Evolutionary conservation across 2,888 invertebrate species (phyloP), one percentile per base, ranked within the genome.

Genomic region (Cordilura impudica): DNA sequence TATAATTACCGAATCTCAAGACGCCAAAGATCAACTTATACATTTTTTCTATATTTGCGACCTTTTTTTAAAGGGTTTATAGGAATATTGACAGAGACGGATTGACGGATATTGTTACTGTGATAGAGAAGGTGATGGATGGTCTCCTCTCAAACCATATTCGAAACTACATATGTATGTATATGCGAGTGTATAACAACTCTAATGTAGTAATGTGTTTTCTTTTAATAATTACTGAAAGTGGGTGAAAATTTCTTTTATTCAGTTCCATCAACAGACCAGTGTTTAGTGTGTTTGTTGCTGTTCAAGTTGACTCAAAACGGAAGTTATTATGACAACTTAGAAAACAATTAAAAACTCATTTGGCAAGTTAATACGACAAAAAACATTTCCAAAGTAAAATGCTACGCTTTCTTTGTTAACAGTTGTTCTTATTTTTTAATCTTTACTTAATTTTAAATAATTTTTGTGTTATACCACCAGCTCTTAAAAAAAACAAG

Each of bases 261-360:
- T 18, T 66, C 49, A 35, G 63, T 43, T n/a, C 35, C 43, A 60
- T 71, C 14, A 51, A 47, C 60, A 43, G 8, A n/a, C 4, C 14
- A 49, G 23, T 49, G 66, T 65, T 26, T 7, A 53, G 26, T 53
- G 8, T 18, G 39, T 12, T 45, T 45, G 26, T 53, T 47, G 10
- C 2, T 45, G 14, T 53, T 26, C 26, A 61, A 45, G 56, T 51
- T 31, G 23, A 63, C 21, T 53, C 10, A 16, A 54, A 61, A 35
- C 75, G 72, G 70, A 81, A 81, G 72, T 58, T 67, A 76, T 75
- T 73, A 76, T 49, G 18, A 39, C 69, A 74, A 78, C 73, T 81
- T 81, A 70, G 78, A 77, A 78, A 81, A 73, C 76, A 76, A 78
- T 82, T 82, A 82, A 81, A 82, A 82, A 69, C 49, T 43, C 78